phyloP scores from a whole-genome alignment of 2,888 invertebrate genomes.

The Malacosoma neustria region DNA sequence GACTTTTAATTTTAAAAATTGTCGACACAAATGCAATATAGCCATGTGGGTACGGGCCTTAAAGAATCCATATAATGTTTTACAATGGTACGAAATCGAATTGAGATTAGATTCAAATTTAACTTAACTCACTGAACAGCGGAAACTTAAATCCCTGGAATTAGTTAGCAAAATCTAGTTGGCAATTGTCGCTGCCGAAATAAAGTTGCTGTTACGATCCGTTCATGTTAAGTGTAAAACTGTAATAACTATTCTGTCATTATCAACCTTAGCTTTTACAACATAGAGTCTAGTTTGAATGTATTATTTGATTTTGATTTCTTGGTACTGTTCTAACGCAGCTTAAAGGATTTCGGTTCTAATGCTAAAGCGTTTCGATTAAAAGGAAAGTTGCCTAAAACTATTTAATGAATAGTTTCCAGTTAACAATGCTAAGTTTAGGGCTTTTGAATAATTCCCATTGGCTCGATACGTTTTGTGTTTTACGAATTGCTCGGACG shows the following conservation, averaged over 20 bases:
- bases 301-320: conserved; percentile 11
- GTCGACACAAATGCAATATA: too few relatives aligned
- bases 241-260: conserved; percentile 15
- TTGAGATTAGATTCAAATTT: conserved; percentile 28
- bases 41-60: too few relatives aligned
- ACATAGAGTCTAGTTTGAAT: conserved; percentile 18
- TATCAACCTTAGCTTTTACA: conserved; percentile 13
- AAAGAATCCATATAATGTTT: too few relatives aligned
- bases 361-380: conserved; percentile 55
- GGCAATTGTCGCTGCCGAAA: conserved; percentile 62
- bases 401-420: conserved; percentile 41
- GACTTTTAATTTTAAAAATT: too few relatives aligned
- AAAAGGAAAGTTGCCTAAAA: conserved; percentile 48
- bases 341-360: conserved; percentile 65
- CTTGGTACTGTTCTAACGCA: conserved; percentile 42
- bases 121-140: conserved; percentile 25
- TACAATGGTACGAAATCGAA: neutral
- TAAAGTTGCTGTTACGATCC: conserved; percentile 53
- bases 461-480: neutral
- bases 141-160: conserved; percentile 57
- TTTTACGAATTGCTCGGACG: neutral
- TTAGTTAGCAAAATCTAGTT: conserved; percentile 60
- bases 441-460: conserved; percentile 11
- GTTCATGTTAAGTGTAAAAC: conserved; percentile 37
- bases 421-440: conserved; percentile 15